Evolutionary conservation across 1,140 invertebrate species (phyloP).

Genomic region (Pissodes strobi): DNA sequence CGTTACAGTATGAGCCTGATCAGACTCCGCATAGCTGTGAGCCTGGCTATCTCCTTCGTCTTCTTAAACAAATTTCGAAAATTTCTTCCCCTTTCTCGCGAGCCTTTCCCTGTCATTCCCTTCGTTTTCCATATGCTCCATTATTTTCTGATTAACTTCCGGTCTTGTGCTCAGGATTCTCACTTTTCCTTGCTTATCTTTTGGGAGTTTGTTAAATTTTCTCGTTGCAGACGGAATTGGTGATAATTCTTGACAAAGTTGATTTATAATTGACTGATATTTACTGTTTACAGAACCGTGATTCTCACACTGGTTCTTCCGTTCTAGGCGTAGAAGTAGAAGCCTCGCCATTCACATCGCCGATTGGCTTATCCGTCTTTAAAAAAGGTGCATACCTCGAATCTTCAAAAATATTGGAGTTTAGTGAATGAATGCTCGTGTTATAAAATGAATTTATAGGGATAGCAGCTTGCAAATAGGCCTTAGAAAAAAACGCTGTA

Average conservation of each 20-base stretch:
- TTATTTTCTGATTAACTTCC: background rate
- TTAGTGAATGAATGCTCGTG: constrained; percentile 30
- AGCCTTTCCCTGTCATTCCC: background rate
- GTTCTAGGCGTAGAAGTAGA: background rate
- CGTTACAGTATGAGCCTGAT: constrained; percentile 18
- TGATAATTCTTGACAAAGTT: background rate
- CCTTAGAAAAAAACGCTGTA: no score
- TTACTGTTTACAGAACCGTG: background rate
- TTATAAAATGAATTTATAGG: background rate
- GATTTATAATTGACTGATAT: background rate
- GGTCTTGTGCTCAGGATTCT: constrained; percentile 9
- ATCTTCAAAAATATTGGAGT: constrained; percentile 31
- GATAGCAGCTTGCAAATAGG: no score
- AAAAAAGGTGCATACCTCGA: constrained; percentile 2
- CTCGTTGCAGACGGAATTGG: background rate
- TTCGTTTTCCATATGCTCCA: background rate
- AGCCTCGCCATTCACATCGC: background rate
- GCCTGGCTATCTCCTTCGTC: background rate
- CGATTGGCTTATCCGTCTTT: constrained; percentile 4
- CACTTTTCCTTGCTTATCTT: constrained; percentile 16
- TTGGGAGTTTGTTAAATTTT: constrained; percentile 1
- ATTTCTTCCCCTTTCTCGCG: constrained; percentile 10
- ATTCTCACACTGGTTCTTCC: constrained; percentile 1
- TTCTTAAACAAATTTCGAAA: background rate
- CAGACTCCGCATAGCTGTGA: background rate